Conservation (phyloP, 2,797 vertebrate genomes). For the Hozukius guyotensis region DNA sequence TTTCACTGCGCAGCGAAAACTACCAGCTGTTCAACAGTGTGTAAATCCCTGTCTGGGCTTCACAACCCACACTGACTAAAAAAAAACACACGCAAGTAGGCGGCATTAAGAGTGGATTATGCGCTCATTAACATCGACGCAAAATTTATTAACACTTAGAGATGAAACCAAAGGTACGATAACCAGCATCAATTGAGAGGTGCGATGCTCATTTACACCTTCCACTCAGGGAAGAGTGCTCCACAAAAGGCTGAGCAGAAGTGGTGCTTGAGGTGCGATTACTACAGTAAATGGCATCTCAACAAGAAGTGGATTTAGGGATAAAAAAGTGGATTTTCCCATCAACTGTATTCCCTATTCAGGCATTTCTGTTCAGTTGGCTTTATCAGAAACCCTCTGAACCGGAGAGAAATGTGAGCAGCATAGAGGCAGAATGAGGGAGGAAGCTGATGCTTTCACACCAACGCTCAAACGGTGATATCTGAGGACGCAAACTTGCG, state of each 20-base stretch:
- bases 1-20: conserved; percentile 19
- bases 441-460: conserved; percentile 23
- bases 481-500: conserved; percentile 37
- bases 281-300: conserved; percentile 65
- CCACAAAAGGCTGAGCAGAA: conserved; percentile 46
- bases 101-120: conserved; percentile 52
- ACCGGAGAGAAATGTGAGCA: background rate
- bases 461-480: conserved; percentile 27
- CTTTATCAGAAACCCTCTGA: conserved; percentile 51
- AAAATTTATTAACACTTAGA: conserved; percentile 62
- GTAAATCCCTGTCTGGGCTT: conserved; percentile 32
- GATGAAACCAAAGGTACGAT: conserved; percentile 59
- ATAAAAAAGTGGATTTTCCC: conserved; percentile 64
- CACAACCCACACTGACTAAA: conserved; percentile 18
- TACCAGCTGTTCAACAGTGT: conserved; percentile 12
- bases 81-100: conserved; percentile 12
- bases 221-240: conserved; percentile 48
- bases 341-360: conserved; percentile 55
- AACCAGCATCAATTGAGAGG: conserved; percentile 52
- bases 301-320: conserved; percentile 69
- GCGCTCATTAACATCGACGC: conserved; percentile 56
- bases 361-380: conserved; percentile 55
- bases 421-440: background rate
- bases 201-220: conserved; percentile 73
- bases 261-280: conserved; percentile 65